Conservation (phyloP, 1,140 invertebrate species). For the Pissodes strobi region DNA sequence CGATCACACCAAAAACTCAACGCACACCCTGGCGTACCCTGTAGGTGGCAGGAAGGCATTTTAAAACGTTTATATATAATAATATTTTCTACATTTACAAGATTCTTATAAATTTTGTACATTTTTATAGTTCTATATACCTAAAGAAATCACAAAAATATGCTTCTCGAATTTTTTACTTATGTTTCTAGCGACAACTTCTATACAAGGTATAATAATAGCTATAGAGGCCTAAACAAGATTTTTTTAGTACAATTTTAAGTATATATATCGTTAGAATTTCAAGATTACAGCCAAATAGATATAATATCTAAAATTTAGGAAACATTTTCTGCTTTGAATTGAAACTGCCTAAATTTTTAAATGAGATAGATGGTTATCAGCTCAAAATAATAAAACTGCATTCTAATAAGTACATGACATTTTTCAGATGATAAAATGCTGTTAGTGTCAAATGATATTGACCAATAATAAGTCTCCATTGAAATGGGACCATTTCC, state of each 20-base stretch:
- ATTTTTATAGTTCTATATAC: conserved; percentile 47
- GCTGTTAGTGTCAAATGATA: too few relatives aligned
- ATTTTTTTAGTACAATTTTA: conserved; percentile 1
- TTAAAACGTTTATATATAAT: conserved; percentile 51
- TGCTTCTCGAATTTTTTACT: conserved; percentile 40
- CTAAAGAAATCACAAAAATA: conserved; percentile 58
- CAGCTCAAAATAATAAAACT: too few relatives aligned
- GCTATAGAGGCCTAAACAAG: conserved; percentile 22
- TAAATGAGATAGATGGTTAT: too few relatives aligned
- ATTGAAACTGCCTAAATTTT: not conserved
- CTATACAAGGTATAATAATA: conserved; percentile 18
- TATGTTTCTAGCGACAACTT: conserved; percentile 22
- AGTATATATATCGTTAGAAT: conserved; percentile 15
- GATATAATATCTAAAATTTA: conserved; percentile 2
- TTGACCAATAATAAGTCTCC: too few relatives aligned
- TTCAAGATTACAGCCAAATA: conserved; percentile 26
- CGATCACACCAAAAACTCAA: conserved; percentile 38
- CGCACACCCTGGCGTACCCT: conserved; percentile 52
- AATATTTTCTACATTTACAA: conserved; percentile 53
- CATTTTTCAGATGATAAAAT: too few relatives aligned
- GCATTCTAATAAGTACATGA: too few relatives aligned
- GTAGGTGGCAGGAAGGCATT: conserved; percentile 56
- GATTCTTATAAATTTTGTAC: conserved; percentile 58
- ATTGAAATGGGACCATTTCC: too few relatives aligned
- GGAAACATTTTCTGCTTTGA: not conserved